phyloP scores from a whole-genome alignment of 2,113 vertebrate genomes.

The Oenanthe oenanthe region DNA sequence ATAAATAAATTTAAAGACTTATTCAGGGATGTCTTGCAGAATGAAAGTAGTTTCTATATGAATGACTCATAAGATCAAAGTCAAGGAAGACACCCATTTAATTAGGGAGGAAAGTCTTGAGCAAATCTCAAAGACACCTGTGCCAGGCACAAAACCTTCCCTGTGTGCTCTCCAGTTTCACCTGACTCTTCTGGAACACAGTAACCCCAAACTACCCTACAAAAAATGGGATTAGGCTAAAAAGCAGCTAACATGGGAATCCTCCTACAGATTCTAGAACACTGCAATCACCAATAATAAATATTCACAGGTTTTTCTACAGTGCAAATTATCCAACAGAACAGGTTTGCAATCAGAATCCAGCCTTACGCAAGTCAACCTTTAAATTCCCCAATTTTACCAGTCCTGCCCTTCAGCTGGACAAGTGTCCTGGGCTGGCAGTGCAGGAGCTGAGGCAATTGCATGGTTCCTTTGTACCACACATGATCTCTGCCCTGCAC shows the following conservation, averaged over 20 bases:
- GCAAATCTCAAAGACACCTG: not conserved
- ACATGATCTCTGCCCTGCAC: not conserved
- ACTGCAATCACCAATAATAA: not conserved
- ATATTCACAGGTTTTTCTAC: not conserved
- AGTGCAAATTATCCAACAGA: not conserved
- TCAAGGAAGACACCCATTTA: slow-evolving; percentile 61
- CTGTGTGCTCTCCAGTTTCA: not conserved
- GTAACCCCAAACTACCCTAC: not conserved
- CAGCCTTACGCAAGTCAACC: not conserved
- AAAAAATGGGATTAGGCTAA: not conserved
- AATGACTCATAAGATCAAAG: slow-evolving; percentile 68
- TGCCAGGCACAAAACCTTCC: not conserved
- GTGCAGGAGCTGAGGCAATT: not conserved
- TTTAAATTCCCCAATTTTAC: not conserved
- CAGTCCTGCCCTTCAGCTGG: not conserved
- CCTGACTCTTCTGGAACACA: not conserved
- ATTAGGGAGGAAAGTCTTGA: slow-evolving; percentile 51
- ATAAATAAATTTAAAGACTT: slow-evolving; percentile 56
- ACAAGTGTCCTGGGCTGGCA: not conserved
- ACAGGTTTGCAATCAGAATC: not conserved
- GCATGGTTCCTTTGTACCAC: not conserved
- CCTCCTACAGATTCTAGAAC: not conserved
- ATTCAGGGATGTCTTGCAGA: slow-evolving; percentile 38
- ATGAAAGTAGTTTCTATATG: slow-evolving; percentile 41
- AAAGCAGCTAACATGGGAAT: not conserved